These are phyloP conservation scores for Stomatorhinus ivindoensis DNA, from an alignment of 2,113 vertebrate genomes.

Conservation along the genomic window DNA sequence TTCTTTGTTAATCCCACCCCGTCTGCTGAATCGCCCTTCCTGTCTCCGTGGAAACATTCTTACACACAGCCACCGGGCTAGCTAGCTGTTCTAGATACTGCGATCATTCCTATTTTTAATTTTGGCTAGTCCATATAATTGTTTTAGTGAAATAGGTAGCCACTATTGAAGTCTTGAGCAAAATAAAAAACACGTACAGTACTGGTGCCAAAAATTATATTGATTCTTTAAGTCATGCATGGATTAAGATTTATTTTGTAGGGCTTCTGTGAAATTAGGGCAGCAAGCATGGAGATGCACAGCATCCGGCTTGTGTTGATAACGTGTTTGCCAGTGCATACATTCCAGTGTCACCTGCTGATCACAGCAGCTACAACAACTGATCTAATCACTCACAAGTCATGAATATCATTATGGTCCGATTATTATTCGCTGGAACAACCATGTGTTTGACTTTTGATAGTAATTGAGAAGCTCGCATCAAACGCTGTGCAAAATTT, in stretches of 20 bases:
- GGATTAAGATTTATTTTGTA: not conserved
- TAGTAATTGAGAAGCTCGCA: not conserved
- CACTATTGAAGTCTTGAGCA: not conserved
- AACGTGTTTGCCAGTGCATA: not conserved
- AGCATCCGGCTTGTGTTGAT: not conserved
- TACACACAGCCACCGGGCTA: not conserved
- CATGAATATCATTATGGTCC: not conserved
- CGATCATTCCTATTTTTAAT: not conserved
- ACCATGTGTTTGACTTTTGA: not conserved
- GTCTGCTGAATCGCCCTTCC: not conserved
- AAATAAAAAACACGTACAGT: not conserved
- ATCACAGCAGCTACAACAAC: not conserved
- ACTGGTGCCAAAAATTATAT: not conserved
- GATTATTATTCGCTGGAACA: not conserved
- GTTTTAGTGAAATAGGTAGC: not conserved
- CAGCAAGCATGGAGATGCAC: not conserved
- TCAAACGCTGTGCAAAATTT: not conserved
- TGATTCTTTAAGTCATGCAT: not conserved
- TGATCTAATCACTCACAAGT: not conserved
- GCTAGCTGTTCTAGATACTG: not conserved
- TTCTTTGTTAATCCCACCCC: not conserved
- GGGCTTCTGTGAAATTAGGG: not conserved
- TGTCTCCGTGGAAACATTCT: not conserved
- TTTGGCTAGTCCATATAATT: not conserved
- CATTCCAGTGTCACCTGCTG: not conserved